These are phyloP conservation scores for Psittacara wagleri DNA, from an alignment of 2,113 vertebrate genomes.

Conservation along the genomic window DNA sequence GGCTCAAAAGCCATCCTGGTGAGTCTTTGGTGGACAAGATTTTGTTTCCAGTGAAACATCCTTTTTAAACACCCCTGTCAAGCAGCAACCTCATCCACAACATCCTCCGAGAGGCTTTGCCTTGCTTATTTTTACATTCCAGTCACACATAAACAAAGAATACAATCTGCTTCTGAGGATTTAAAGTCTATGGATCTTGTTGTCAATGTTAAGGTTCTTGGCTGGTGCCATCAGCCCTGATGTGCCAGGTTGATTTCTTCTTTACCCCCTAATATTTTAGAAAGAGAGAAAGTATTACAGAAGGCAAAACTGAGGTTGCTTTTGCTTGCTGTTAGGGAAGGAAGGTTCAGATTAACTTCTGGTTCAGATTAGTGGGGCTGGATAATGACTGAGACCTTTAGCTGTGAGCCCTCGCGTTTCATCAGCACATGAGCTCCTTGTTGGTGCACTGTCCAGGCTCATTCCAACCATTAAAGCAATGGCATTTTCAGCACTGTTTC, in stretches of 20 bases:
- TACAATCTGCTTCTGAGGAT: slow-evolving; percentile 1
- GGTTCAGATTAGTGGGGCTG: neutral
- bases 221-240: neutral
- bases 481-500: neutral
- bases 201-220: neutral
- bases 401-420: accelerated
- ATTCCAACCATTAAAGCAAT: neutral
- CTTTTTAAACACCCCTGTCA: neutral
- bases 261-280: neutral
- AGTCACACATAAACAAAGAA: neutral
- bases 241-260: neutral
- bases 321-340: neutral
- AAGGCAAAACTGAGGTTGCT: neutral
- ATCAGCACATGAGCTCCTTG: neutral
- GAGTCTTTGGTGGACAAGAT: neutral
- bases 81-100: neutral
- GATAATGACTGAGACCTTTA: neutral
- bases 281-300: neutral
- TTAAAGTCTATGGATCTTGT: neutral
- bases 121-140: neutral
- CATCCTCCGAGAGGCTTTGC: neutral
- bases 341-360: neutral
- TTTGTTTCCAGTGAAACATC: neutral
- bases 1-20: neutral
- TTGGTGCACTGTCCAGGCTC: neutral